Conservation (phyloP, 2,797 vertebrate genomes). For the Coregonus suidteri region DNA sequence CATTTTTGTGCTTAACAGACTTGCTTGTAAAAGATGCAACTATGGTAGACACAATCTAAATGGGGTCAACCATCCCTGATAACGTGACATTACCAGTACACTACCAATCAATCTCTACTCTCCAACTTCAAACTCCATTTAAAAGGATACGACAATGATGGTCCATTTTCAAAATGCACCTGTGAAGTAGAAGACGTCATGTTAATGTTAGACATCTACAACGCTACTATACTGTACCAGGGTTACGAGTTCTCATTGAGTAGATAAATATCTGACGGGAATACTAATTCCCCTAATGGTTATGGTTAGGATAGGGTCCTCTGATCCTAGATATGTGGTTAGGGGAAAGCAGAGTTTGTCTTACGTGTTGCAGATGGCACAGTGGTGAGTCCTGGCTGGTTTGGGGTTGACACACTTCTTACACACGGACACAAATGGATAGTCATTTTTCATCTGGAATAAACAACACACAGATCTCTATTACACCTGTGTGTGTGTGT, state of each 20-base stretch:
- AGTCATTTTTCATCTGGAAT: slow-evolving; percentile 82
- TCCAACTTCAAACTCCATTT: not conserved
- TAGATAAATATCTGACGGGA: no score
- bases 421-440: slow-evolving; percentile 89
- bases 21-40: not conserved
- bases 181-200: slow-evolving; percentile 61
- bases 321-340: not conserved
- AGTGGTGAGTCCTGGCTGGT: slow-evolving; percentile 96
- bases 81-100: not conserved
- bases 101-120: not conserved
- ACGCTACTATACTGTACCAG: not conserved
- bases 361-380: slow-evolving; percentile 97
- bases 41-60: no score
- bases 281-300: not conserved
- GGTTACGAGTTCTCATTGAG: not conserved
- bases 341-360: slow-evolving; percentile 21
- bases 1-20: not conserved
- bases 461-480: not conserved
- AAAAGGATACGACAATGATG: no score
- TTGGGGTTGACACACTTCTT: slow-evolving; percentile 96
- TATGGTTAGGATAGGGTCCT: not conserved
- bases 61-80: not conserved
- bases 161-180: slow-evolving; percentile 68
- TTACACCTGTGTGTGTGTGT: not conserved
- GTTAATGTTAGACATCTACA: not conserved